Percentiles rank a stretch among this genome's conserved stretches.
Conservation (phyloP, 2,797 vertebrate species). For the Crenuchus spilurus region DNA sequence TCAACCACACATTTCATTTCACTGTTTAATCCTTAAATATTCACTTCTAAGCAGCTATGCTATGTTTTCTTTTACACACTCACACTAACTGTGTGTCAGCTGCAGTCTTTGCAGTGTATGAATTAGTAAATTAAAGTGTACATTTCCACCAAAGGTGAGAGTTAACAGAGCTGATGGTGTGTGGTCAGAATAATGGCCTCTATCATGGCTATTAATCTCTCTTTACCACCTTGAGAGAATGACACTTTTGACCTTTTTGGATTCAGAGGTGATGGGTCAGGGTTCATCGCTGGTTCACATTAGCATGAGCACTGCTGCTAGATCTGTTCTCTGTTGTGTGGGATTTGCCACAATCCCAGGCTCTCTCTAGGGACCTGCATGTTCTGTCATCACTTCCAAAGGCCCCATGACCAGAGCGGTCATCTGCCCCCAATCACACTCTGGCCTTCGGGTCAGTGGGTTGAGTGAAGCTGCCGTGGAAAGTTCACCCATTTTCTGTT, state of each 20-base stretch:
- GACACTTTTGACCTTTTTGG: conserved; percentile 58
- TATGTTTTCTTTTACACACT: too few relatives aligned
- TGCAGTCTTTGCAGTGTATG: too few relatives aligned
- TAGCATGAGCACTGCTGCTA: conserved; percentile 62
- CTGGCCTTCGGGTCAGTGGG: conserved; percentile 64
- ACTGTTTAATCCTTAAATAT: too few relatives aligned
- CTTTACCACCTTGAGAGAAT: conserved; percentile 71
- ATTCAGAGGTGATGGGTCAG: conserved; percentile 62
- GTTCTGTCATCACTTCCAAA: conserved; percentile 33
- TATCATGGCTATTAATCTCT: conserved; percentile 72
- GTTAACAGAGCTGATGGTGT: too few relatives aligned
- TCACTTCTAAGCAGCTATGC: too few relatives aligned
- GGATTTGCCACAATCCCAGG: conserved; percentile 20
- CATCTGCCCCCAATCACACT: conserved; percentile 58
- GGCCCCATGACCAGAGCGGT: conserved; percentile 38
- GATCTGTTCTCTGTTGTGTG: not conserved
- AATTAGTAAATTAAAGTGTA: too few relatives aligned
- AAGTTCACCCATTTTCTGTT: conserved; percentile 53
- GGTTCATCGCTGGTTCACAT: conserved; percentile 74
- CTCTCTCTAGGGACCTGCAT: conserved; percentile 29
- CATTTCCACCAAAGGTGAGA: too few relatives aligned
- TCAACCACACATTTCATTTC: too few relatives aligned
- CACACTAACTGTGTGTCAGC: too few relatives aligned
- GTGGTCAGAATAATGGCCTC: conserved; percentile 17
- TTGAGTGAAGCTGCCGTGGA: conserved; percentile 55